Conservation (phyloP, 2,113 vertebrate genomes). For the Mesembrinibis cayennensis region DNA sequence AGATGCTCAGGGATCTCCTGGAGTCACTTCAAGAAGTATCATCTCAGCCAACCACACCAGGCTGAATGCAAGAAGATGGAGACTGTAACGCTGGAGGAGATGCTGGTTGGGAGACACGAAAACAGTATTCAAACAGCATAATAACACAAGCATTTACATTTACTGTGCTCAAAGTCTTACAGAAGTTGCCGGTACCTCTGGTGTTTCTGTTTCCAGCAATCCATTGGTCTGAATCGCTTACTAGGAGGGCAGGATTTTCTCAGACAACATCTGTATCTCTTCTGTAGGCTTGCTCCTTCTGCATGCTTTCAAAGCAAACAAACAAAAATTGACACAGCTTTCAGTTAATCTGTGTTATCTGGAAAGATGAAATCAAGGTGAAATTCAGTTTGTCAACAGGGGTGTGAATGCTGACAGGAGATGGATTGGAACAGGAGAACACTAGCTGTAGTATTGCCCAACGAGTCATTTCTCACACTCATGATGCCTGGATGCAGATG, state of each 20-base stretch:
- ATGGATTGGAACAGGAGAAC: background rate
- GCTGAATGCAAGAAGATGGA: background rate
- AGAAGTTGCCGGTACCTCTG: background rate
- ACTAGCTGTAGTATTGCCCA: background rate
- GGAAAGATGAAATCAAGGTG: conserved; percentile 19
- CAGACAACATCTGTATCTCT: background rate
- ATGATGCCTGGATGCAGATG: conserved; percentile 72
- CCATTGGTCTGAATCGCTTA: fast-evolving
- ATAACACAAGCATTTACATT: background rate
- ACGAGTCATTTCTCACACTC: conserved; percentile 33
- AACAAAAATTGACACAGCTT: background rate
- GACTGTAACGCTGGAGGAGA: background rate
- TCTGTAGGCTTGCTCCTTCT: background rate
- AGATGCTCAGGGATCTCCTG: background rate
- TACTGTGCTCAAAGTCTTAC: background rate
- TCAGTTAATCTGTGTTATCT: background rate
- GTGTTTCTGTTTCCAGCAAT: background rate
- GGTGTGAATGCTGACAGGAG: conserved; percentile 9
- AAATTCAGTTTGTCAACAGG: background rate
- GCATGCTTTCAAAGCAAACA: background rate
- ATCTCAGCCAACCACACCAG: background rate
- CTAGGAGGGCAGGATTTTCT: background rate
- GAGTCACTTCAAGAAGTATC: background rate
- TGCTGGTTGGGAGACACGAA: background rate
- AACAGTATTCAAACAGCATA: background rate